Conservation (phyloP, 2,113 vertebrate genomes). For the Solenodon paradoxus region DNA sequence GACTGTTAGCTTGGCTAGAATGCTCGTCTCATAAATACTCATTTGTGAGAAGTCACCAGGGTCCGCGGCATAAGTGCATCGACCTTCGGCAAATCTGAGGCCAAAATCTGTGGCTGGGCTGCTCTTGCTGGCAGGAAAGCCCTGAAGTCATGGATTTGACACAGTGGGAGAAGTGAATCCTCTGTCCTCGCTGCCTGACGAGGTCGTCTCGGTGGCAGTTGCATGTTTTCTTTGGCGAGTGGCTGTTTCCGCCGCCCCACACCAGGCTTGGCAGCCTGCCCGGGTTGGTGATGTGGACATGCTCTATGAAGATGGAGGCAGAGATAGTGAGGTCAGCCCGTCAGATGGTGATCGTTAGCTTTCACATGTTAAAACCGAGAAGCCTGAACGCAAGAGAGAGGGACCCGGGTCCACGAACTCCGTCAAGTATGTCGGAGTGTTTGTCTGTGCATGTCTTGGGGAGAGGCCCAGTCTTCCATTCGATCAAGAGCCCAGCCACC, state of each 20-base stretch:
- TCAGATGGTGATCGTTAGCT: background rate
- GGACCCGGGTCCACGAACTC: background rate
- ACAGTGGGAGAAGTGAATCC: background rate
- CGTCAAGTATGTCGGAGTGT: background rate
- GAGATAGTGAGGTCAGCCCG: slow-evolving; percentile 39
- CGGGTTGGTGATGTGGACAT: background rate
- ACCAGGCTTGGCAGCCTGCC: slow-evolving; percentile 25
- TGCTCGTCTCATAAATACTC: slow-evolving; percentile 55
- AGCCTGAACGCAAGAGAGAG: background rate
- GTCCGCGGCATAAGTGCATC: slow-evolving; percentile 39
- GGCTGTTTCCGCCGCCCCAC: slow-evolving; percentile 48
- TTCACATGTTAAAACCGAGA: background rate
- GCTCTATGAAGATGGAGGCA: background rate
- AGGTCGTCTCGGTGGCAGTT: slow-evolving; percentile 45
- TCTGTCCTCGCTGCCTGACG: background rate
- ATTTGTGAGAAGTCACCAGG: slow-evolving; percentile 50
- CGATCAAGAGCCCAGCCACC: background rate
- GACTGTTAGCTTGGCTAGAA: slow-evolving; percentile 62
- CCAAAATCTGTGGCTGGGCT: background rate
- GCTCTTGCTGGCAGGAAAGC: slow-evolving; percentile 40
- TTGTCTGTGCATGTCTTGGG: background rate
- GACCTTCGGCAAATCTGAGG: slow-evolving; percentile 28
- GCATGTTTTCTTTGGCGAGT: slow-evolving; percentile 61
- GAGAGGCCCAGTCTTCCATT: background rate
- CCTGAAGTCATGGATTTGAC: background rate